These are phyloP conservation scores for Silurus glanis DNA, from an alignment of 2,113 vertebrate genomes.

Conservation along the genomic window DNA sequence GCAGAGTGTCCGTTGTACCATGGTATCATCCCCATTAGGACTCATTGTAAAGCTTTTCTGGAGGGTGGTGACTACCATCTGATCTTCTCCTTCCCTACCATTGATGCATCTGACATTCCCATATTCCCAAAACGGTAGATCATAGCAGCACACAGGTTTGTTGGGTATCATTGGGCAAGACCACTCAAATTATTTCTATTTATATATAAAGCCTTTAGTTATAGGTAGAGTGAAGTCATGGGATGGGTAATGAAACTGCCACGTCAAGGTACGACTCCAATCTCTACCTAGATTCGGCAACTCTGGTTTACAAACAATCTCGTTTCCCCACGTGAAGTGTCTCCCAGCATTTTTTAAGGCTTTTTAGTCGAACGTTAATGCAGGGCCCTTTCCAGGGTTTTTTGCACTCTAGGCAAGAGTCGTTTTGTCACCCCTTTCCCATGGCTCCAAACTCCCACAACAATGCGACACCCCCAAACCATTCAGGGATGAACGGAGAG, in stretches of 20 bases:
- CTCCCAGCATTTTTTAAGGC: not conserved
- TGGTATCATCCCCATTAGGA: not conserved
- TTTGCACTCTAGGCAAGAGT: no score
- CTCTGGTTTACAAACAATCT: not conserved
- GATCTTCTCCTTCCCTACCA: not conserved
- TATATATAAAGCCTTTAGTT: not conserved
- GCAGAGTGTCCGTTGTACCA: not conserved
- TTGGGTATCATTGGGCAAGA: not conserved
- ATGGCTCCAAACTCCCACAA: no score
- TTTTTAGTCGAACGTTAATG: no score
- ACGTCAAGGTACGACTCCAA: not conserved
- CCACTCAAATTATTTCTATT: not conserved
- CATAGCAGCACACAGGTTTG: not conserved
- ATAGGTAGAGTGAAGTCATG: not conserved
- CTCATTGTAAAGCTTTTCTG: not conserved
- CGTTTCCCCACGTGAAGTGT: not conserved
- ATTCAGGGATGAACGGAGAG: not conserved
- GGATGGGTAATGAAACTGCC: not conserved
- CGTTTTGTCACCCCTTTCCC: no score
- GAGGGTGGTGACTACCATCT: not conserved
- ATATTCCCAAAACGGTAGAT: not conserved
- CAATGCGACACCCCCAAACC: no score
- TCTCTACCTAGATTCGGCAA: not conserved
- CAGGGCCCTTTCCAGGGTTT: no score
- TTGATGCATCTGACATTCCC: not conserved